Evolutionary conservation across 2,797 vertebrate species (phyloP).

Genomic region (Trichosurus vulpecula): DNA sequence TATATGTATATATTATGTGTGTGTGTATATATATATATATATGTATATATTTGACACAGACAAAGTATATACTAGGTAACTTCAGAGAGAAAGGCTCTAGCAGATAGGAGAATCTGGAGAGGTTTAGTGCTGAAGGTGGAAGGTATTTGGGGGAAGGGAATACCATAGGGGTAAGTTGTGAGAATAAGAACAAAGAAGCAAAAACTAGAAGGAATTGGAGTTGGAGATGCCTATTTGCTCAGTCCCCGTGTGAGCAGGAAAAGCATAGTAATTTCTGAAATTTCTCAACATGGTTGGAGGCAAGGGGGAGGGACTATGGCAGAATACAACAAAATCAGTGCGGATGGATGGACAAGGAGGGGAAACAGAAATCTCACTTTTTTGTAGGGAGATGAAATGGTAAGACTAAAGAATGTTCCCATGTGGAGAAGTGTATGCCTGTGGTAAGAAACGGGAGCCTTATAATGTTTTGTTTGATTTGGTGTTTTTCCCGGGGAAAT

Average conservation of each 20-base stretch:
- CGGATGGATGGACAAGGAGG: background rate
- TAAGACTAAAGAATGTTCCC: background rate
- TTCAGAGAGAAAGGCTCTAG: background rate
- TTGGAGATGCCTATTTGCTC: background rate
- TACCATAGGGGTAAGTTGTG: background rate
- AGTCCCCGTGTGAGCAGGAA: background rate
- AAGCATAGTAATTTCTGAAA: background rate
- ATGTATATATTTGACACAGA: background rate
- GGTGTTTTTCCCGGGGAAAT: background rate
- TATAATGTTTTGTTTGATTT: constrained; percentile 7
- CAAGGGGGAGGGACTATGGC: background rate
- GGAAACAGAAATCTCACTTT: background rate
- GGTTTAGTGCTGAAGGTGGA: background rate
- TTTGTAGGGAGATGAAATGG: background rate
- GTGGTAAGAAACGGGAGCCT: background rate
- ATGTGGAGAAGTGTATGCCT: background rate
- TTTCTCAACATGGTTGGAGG: background rate
- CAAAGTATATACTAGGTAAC: background rate
- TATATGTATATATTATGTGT: too few relatives aligned
- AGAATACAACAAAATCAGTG: background rate
- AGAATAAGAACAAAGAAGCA: background rate
- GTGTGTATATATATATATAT: too few relatives aligned
- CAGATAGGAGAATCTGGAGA: background rate
- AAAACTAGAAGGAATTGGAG: background rate
- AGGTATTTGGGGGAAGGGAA: background rate